Evolutionary conservation across 2,113 vertebrate genomes (phyloP).

Genomic region (Embiotoca jacksoni): DNA sequence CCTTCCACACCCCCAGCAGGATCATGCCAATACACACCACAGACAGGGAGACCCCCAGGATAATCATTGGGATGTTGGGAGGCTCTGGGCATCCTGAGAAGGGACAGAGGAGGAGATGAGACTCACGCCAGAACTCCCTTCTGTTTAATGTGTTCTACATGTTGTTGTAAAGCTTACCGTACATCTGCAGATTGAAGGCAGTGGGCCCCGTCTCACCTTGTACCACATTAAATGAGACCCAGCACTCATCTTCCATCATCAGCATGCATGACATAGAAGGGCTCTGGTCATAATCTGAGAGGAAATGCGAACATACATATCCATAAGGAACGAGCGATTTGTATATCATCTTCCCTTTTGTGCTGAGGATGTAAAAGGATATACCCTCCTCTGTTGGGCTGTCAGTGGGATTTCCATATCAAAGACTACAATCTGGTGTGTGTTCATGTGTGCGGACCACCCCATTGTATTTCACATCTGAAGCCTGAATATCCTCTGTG

Average conservation of each 20-base stretch:
- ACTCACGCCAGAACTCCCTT: neutral
- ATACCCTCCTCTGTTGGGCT: constrained; percentile 56
- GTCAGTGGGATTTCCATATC: constrained; percentile 79
- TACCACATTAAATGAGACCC: constrained; percentile 90
- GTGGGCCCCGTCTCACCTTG: constrained; percentile 86
- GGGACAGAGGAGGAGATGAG: constrained; percentile 17
- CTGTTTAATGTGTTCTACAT: neutral
- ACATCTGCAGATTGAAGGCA: constrained; percentile 87
- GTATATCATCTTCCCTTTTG: constrained; percentile 66
- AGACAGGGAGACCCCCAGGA: constrained; percentile 92
- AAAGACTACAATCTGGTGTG: constrained; percentile 71
- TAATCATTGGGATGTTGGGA: constrained; percentile 92
- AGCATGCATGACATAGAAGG: constrained; percentile 88
- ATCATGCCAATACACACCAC: constrained; percentile 92
- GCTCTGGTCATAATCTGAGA: constrained; percentile 89
- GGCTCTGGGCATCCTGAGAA: constrained; percentile 89
- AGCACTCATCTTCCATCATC: constrained; percentile 91
- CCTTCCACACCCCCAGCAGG: constrained; percentile 93
- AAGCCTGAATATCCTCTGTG: constrained; percentile 70
- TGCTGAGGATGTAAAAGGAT: constrained; percentile 73
- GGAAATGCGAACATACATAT: constrained; percentile 65
- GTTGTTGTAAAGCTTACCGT: constrained; percentile 82
- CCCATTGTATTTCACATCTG: constrained; percentile 76
- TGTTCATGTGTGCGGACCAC: constrained; percentile 36
- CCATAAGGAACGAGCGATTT: constrained; percentile 54